Evolutionary conservation across 2,888 invertebrate genomes (phyloP), one percentile per base, ranked within the genome.

Genomic region (Orthosia gracilis): DNA sequence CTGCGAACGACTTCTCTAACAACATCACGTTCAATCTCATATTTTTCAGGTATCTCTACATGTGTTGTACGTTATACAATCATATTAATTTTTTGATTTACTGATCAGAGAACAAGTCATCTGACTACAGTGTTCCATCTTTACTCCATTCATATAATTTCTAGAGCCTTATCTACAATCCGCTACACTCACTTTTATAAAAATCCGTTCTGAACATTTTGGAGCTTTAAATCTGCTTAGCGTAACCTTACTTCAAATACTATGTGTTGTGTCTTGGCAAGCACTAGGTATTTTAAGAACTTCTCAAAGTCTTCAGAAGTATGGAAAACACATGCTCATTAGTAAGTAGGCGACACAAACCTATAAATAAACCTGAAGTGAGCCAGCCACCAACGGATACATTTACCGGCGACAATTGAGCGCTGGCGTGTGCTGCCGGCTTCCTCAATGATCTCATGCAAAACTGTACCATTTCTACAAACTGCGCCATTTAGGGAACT

Each of bases 401-500:
- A 85, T 86, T 88, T 87, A 89, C 87, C 80, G 80, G 82, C 62
- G 75, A 88, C 91, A 90, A 91, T 90, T 90, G 89, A 83, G 76
- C 79, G 79, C 78, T 80, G 81, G 87, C 84, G 73, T 85, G 67
- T 81, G 80, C 70, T n/a, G 45, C 7, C 59, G 54, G 68, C 89
- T 91, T 94, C 94, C 94, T 92, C 86, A 84, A 90, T 93, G 94
- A 94, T 88, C 89, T 94, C 94, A 94, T 89, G 86, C 88, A 88
- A 89, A 90, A 88, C 88, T 87, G 86, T 83, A 86, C 79, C 87
- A 85, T 91, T 92, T 88, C 87, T 86, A 89, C 89, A 89, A 91
- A 90, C 84, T 68, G 77, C 69, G 62, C 83, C 80, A 87, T 88
- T 90, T 89, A 81, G 76, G 80, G 76, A 79, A 58, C 79, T 65